Evolutionary conservation across 1,140 invertebrate genomes (phyloP), one percentile per base, ranked within the genome.

Genomic region (Bombus vancouverensis): DNA sequence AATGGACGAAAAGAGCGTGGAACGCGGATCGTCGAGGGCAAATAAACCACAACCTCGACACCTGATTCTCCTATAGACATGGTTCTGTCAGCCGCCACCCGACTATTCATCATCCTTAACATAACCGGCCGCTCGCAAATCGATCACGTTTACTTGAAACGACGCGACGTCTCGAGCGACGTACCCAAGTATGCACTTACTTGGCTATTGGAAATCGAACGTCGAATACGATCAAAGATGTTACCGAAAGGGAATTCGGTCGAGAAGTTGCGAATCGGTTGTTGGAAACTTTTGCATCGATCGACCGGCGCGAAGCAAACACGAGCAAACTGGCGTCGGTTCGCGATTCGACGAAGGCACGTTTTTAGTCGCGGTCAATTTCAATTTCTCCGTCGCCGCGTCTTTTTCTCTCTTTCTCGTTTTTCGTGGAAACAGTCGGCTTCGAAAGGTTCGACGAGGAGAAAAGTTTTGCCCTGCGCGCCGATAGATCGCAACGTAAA

Each of bases 31-130:
- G 25, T 32, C 53, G 47, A 37, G 25, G 34, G 68, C 83, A 66
- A 88, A 89, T 86, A 81, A 87, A 87, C 81, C 88, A 37, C 70
- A 88, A 68, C 80, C 88, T 89, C 81, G 81, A 87, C 89, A 89
- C 85, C 78, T 82, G 88, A 89, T 89, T 89, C 89, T 81, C 70
- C 59, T 42, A 57, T 53, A 74, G 81, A 81, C 81, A 65, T 28
- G 70, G 32, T 78, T 75, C 73, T 59, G 89, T 88, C 85, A 84
- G 75, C 78, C 75, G 37, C 79, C 47, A 13, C 25, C 62, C 47
- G 42, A 68, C 87, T 72, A 86, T 89, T 82, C 76, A 57, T 88
- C 87, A 88, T 83, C n/a, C 65, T 79, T 47, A 57, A 71, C 85
- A 28, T 47, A 32, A 88, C 22, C 68, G 68, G 25, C 47, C 72